A percentile compares a stretch with the other conserved stretches of the same genome.
These are phyloP conservation scores for Bugula neritina DNA, from an alignment of 2,888 invertebrate genomes.

Conservation along the genomic window DNA sequence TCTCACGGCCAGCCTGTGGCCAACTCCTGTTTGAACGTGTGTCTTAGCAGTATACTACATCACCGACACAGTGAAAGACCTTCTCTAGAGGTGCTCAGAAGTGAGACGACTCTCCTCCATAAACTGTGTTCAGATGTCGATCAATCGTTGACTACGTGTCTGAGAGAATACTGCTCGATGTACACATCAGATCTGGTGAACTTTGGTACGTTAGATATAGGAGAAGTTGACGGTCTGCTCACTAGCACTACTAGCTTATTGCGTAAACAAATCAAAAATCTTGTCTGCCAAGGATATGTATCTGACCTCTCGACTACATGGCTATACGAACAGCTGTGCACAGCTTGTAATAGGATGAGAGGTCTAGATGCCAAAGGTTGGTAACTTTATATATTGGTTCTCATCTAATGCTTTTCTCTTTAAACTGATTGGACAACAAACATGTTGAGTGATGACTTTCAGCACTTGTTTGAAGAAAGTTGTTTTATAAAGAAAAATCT, in stretches of 20 bases:
- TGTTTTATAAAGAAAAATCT: too few relatives aligned
- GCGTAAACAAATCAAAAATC: conserved; percentile 10
- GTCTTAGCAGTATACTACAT: neutral
- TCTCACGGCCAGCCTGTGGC: neutral
- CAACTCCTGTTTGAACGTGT: neutral
- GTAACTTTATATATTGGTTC: neutral
- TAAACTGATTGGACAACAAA: too few relatives aligned
- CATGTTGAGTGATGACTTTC: too few relatives aligned
- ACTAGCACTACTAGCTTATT: neutral
- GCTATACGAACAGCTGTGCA: neutral
- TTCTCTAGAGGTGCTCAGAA: neutral
- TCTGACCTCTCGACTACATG: neutral
- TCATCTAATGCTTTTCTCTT: too few relatives aligned
- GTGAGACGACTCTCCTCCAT: neutral
- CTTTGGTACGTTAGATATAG: conserved; percentile 13
- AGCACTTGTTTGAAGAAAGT: too few relatives aligned
- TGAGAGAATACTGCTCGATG: neutral
- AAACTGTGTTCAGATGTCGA: neutral
- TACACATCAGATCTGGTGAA: conserved; percentile 19
- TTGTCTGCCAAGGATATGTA: neutral
- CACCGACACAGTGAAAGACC: neutral
- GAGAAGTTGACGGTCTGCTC: neutral
- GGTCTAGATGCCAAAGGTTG: conserved; percentile 11
- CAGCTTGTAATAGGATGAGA: neutral
- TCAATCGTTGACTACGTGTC: neutral